These are phyloP conservation scores for Halcyon smyrnensis DNA, from an alignment of 2,797 vertebrate species.

Conservation along the genomic window DNA sequence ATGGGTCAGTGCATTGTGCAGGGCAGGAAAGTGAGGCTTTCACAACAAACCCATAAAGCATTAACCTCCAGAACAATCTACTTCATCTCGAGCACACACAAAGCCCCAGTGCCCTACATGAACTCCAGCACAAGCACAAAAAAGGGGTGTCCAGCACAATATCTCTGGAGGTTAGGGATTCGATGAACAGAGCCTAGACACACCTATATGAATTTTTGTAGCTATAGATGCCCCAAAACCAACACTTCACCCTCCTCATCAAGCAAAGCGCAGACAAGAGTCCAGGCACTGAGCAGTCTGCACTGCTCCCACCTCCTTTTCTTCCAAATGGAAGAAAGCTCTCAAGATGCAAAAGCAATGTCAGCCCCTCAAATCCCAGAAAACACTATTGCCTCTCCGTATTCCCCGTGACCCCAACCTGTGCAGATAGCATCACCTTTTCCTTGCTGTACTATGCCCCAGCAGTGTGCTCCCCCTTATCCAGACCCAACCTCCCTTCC, in stretches of 20 bases:
- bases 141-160: neutral
- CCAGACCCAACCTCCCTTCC: neutral
- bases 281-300: neutral
- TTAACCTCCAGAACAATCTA: fast-evolving
- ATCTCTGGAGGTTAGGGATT: neutral
- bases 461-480: neutral
- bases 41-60: neutral
- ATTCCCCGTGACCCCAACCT: fast-evolving
- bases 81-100: fast-evolving
- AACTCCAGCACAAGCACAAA: neutral
- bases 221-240: neutral
- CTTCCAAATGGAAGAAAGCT: neutral
- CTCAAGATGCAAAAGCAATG: neutral
- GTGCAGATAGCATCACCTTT: fast-evolving
- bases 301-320: neutral
- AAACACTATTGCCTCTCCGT: neutral
- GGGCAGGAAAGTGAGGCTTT: neutral
- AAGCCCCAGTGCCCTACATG: fast-evolving
- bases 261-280: neutral
- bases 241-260: neutral
- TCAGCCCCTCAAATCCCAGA: neutral
- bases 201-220: neutral
- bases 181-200: neutral
- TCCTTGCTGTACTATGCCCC: neutral
- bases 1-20: neutral